Conservation (phyloP, 2,797 vertebrate species). For the Sebastes vulpes region DNA sequence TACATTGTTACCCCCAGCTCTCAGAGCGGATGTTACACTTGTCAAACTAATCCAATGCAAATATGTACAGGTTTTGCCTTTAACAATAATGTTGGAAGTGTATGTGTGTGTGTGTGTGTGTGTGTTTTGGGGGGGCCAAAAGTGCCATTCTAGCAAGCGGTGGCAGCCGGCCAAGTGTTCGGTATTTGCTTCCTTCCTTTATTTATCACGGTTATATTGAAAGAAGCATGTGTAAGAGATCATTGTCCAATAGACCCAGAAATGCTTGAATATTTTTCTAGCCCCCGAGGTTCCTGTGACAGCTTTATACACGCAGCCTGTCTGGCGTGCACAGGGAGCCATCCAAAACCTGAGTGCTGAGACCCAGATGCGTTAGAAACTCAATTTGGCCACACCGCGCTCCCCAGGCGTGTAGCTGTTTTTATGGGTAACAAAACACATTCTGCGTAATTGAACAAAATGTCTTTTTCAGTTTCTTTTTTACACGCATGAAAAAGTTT, state of each 20-base stretch:
- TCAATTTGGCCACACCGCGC: constrained; percentile 53
- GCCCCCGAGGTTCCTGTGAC: constrained; percentile 78
- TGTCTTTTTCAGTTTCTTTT: constrained; percentile 34
- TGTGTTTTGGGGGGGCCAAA: constrained; percentile 40
- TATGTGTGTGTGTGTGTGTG: not conserved
- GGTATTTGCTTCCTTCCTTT: constrained; percentile 81
- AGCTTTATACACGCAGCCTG: constrained; percentile 81
- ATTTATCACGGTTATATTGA: constrained; percentile 79
- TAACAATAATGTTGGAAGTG: constrained; percentile 31
- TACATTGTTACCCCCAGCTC: constrained; percentile 58
- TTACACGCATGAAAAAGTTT: constrained; percentile 3
- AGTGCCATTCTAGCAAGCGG: constrained; percentile 69
- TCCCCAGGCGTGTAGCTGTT: constrained; percentile 32
- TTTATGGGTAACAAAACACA: constrained; percentile 55
- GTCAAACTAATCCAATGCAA: constrained; percentile 66
- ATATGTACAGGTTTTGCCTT: constrained; percentile 48
- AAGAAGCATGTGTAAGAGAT: constrained; percentile 77
- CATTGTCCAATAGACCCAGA: constrained; percentile 72
- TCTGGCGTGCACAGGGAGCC: constrained; percentile 75
- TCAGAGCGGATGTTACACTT: constrained; percentile 62
- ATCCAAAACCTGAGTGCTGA: constrained; percentile 72
- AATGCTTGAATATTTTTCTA: constrained; percentile 78
- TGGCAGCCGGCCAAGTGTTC: constrained; percentile 70
- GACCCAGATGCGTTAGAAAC: constrained; percentile 67
- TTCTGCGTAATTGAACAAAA: constrained; percentile 35